These are phyloP conservation scores for Manduca sexta DNA, from an alignment of 1,140 invertebrate genomes.

Conservation along the genomic window DNA sequence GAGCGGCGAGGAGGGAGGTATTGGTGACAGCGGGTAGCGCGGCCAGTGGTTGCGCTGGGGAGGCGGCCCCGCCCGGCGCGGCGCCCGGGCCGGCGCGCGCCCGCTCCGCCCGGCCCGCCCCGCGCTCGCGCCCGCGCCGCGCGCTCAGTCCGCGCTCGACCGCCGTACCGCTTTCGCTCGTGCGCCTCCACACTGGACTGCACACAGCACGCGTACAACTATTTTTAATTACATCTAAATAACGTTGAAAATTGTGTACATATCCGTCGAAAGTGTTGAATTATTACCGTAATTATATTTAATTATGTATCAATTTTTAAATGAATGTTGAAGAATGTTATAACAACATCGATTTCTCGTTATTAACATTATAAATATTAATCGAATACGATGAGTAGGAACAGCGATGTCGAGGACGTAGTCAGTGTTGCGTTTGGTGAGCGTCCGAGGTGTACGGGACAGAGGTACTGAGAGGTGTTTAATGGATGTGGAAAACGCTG, in stretches of 20 bases:
- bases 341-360: neutral
- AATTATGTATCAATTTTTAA: slow-evolving; percentile 1
- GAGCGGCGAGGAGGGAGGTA: slow-evolving; percentile 11
- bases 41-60: slow-evolving; percentile 40
- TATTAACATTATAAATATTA: neutral
- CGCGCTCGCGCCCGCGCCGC: slow-evolving; percentile 28
- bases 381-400: slow-evolving; percentile 14
- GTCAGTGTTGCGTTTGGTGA: slow-evolving; percentile 35
- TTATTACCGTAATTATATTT: neutral
- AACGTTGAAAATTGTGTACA: neutral
- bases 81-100: slow-evolving; percentile 25
- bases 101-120: slow-evolving; percentile 18
- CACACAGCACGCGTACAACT: slow-evolving; percentile 13
- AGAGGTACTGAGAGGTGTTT: slow-evolving; percentile 37
- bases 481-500: slow-evolving; percentile 63
- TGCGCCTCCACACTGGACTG: slow-evolving; percentile 15
- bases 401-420: slow-evolving; percentile 45
- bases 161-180: slow-evolving; percentile 56
- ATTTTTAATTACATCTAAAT: neutral
- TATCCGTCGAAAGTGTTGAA: slow-evolving; percentile 1
- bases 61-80: slow-evolving; percentile 43
- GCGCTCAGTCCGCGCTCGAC: slow-evolving; percentile 61
- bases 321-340: neutral
- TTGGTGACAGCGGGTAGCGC: slow-evolving; percentile 48
- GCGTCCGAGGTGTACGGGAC: slow-evolving; percentile 22